phyloP scores from a whole-genome alignment of 1,140 invertebrate genomes.

The Drosophila punjabiensis region DNA sequence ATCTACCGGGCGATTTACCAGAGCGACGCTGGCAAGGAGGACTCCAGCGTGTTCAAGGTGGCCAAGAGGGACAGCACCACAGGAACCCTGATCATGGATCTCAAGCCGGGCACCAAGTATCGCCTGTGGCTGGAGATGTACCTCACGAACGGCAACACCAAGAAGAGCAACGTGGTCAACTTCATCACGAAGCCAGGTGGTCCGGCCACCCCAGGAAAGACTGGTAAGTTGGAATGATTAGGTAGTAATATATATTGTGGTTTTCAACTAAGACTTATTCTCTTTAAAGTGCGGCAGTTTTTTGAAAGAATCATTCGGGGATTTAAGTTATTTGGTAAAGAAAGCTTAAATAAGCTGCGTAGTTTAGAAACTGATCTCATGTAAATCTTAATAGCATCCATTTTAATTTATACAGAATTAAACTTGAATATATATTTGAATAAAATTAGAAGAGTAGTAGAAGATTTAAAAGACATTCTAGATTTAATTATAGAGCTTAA shows the following conservation, averaged over 20 bases:
- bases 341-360: neutral
- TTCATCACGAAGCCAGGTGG: constrained; percentile 93
- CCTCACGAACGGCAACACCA: constrained; percentile 94
- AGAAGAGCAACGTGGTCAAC: constrained; percentile 94
- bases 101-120: constrained; percentile 94
- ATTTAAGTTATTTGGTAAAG: constrained; percentile 75
- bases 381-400: neutral
- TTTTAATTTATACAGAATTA: neutral
- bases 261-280: neutral
- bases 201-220: constrained; percentile 85
- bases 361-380: neutral
- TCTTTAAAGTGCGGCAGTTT: constrained; percentile 69
- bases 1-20: constrained; percentile 95
- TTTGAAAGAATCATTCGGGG: constrained; percentile 66
- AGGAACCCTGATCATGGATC: constrained; percentile 89
- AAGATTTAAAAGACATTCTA: neutral
- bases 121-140: constrained; percentile 95
- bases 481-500: neutral
- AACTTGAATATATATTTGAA: neutral
- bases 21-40: constrained; percentile 90
- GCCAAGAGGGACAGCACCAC: constrained; percentile 92
- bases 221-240: constrained; percentile 48
- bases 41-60: constrained; percentile 93
- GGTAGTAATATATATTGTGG: neutral
- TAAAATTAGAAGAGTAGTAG: neutral